Conservation (phyloP, 2,113 vertebrate species). For the Lipotes vexillifer region DNA sequence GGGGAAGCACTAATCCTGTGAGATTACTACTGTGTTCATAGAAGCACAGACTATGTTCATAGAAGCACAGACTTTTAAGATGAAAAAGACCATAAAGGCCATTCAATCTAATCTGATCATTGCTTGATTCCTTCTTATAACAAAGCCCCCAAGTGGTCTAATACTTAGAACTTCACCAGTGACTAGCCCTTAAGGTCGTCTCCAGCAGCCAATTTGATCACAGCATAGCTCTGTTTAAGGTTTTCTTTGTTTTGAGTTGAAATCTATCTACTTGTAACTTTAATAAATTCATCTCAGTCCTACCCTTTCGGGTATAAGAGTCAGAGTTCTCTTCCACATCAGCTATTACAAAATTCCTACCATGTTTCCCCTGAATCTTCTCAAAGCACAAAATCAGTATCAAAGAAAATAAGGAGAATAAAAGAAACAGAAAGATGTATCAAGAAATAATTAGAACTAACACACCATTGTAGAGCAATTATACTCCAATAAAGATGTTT, state of each 20-base stretch:
- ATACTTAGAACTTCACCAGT: not conserved
- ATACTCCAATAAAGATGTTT: too few species aligned
- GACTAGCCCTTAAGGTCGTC: not conserved
- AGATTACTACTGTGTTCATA: not conserved
- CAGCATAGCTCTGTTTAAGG: not conserved
- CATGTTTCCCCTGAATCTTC: not conserved
- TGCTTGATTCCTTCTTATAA: not conserved
- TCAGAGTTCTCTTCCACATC: not conserved
- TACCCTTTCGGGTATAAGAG: not conserved
- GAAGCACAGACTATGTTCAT: not conserved
- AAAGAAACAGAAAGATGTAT: not conserved
- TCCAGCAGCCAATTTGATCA: not conserved
- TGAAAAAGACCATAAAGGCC: not conserved
- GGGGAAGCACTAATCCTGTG: not conserved
- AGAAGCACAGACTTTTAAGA: not conserved
- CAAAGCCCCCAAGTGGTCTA: not conserved
- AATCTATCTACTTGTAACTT: not conserved
- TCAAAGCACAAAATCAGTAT: not conserved
- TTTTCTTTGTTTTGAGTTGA: slow-evolving; percentile 1
- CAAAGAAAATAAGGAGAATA: not conserved
- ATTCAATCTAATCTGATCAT: not conserved
- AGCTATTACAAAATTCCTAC: not conserved
- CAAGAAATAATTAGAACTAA: not conserved
- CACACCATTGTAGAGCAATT: too few species aligned
- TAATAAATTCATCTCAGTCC: not conserved